Conservation (phyloP, 2,113 vertebrate species). For the Saccopteryx bilineata region DNA sequence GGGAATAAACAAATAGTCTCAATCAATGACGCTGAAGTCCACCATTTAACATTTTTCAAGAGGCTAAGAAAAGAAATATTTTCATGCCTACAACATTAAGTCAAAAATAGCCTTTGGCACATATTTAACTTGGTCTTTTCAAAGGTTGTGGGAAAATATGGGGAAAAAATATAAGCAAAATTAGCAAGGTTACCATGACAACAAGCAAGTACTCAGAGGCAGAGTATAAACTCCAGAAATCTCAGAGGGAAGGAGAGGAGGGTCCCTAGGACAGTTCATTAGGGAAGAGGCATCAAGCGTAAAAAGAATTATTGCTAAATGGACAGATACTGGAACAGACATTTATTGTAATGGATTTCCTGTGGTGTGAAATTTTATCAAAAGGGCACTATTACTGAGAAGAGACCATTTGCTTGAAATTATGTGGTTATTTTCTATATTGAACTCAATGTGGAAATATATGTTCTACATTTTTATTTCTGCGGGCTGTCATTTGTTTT, state of each 20-base stretch:
- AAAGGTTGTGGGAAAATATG: conserved; percentile 85
- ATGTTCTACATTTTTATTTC: conserved; percentile 74
- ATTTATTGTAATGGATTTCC: conserved; percentile 83
- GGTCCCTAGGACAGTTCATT: conserved; percentile 64
- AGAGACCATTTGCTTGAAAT: conserved; percentile 78
- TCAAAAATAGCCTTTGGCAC: conserved; percentile 84
- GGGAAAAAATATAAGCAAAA: conserved; percentile 76
- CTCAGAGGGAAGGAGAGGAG: conserved; percentile 53
- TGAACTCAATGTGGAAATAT: conserved; percentile 72
- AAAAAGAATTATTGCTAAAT: conserved; percentile 77
- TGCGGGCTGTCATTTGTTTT: conserved; percentile 69
- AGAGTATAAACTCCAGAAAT: conserved; percentile 59
- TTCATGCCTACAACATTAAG: conserved; percentile 81
- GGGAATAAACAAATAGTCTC: conserved; percentile 84
- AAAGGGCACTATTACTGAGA: conserved; percentile 62
- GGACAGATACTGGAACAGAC: conserved; percentile 78
- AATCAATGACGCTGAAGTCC: conserved; percentile 81
- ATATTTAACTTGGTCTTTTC: conserved; percentile 80
- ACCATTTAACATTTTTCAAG: conserved; percentile 83
- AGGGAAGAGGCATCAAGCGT: conserved; percentile 55
- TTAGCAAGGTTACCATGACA: conserved; percentile 80
- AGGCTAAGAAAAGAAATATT: conserved; percentile 83
- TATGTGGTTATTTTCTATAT: conserved; percentile 68
- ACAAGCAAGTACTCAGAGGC: conserved; percentile 73
- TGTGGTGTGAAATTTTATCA: conserved; percentile 79